Evolutionary conservation across 1,140 invertebrate genomes (phyloP), one percentile per base, ranked within the genome.

Genomic region (Bicyclus anynana): DNA sequence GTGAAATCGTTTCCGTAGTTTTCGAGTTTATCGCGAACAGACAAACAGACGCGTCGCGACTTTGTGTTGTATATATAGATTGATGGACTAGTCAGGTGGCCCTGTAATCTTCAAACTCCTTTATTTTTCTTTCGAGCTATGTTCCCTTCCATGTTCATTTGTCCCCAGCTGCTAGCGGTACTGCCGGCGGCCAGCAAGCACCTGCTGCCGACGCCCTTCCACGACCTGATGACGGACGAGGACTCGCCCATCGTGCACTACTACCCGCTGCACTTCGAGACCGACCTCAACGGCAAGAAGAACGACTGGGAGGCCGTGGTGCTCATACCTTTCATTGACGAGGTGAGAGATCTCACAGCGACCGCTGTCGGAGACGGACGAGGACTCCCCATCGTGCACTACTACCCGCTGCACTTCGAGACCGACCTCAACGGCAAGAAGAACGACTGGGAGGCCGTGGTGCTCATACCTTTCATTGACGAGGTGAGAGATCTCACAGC

Each of bases 251-350:
- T 99, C 47, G 93, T 94, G 13, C 91, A 97, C 59, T 99, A 95
- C 82, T 99, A 98, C 89, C 98, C 98, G 0, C 72, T 90, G 14
- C 91, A 98, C 16, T 99, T 99, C 83, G 91, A 96, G 69, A 97
- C 94, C 0, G 96, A 97, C 90, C 87, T 96, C 21, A 96, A 99
- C 90, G 97, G 97, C 0, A 99, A 99, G 77, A 92, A 92, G 69
- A 95, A 98, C 70, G 97, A 98, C 58, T 99, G 98, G 98, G 98
- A 99, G 86, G 98, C 98, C 17, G 95, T 99, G 0, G 97, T 99
- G 5, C 89, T 99, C 0, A 97, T 99, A 73, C 98, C 98, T 0
- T 99, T 99, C 71, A 99, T 99, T 69, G 94, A 98, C 65, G 97
- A 99, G 91, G 94, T 94, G 75, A 70, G 79, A 10, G 9, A 4